phyloP scores from a whole-genome alignment of 35 echinoderm and acorn worm species.

The Anneissia japonica region DNA sequence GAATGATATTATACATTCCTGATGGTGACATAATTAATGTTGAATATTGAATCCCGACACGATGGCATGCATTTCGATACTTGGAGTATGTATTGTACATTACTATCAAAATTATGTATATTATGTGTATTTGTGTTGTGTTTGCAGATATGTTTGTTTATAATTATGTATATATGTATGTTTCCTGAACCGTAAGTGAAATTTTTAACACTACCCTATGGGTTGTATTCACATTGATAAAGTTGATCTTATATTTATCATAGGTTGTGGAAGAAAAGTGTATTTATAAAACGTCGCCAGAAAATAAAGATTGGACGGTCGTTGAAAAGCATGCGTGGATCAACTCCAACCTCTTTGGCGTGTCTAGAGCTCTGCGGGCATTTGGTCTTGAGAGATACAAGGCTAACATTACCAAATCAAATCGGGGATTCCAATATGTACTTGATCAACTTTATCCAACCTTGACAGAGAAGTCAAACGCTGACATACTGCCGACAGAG shows the following conservation, averaged over 20 bases:
- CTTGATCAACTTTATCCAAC: neutral
- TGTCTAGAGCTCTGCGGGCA: conserved; percentile 46
- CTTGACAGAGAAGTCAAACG: neutral
- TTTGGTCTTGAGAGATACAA: conserved; percentile 88
- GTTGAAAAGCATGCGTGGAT: conserved; percentile 69
- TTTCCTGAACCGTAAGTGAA: neutral
- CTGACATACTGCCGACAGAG: neutral
- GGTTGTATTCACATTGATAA: neutral
- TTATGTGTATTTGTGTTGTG: neutral
- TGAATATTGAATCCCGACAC: too few species aligned
- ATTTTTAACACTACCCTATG: neutral
- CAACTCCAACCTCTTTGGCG: conserved; percentile 56
- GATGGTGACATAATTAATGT: too few species aligned
- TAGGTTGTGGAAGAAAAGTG: conserved; percentile 91
- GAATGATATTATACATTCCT: too few species aligned
- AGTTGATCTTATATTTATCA: neutral
- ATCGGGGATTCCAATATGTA: conserved; percentile 59
- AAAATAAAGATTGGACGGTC: conserved; percentile 68
- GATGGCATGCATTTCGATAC: too few species aligned
- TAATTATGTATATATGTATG: neutral
- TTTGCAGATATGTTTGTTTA: neutral
- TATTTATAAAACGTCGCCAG: conserved; percentile 42
- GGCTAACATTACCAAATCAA: conserved; percentile 57
- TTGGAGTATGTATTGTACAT: neutral
- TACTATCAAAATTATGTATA: neutral